Percentiles rank a stretch among this genome's conserved stretches.
Conservation (phyloP, 2,888 invertebrate genomes). For the Oeneis ivallda region DNA sequence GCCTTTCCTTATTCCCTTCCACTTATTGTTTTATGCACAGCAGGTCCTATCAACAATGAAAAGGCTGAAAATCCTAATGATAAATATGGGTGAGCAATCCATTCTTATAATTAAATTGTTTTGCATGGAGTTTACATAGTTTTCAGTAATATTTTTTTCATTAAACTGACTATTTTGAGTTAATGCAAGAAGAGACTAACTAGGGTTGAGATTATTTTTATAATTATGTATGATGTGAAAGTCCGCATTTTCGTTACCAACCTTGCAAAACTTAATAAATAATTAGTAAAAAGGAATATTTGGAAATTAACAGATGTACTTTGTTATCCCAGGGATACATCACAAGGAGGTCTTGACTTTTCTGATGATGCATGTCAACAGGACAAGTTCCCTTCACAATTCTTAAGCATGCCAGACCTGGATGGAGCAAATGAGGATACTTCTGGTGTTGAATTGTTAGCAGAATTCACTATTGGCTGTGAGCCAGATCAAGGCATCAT, state of each 20-base stretch:
- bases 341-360: conserved; percentile 57
- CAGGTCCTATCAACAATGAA: conserved; percentile 26
- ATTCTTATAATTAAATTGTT: background rate
- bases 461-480: conserved; percentile 68
- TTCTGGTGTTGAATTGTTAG: conserved; percentile 61
- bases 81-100: conserved; percentile 38
- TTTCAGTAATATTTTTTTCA: too few relatives aligned
- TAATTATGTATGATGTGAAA: too few relatives aligned
- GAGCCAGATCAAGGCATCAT: conserved; percentile 57
- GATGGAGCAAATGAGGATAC: conserved; percentile 55
- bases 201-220: too few relatives aligned
- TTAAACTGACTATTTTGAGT: too few relatives aligned
- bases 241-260: too few relatives aligned
- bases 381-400: conserved; percentile 57
- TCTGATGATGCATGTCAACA: conserved; percentile 58
- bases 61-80: conserved; percentile 25
- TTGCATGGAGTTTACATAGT: too few relatives aligned
- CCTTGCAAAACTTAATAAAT: too few relatives aligned
- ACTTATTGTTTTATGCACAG: conserved; percentile 15
- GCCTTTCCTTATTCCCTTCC: conserved; percentile 38
- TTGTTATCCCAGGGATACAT: conserved; percentile 46
- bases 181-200: too few relatives aligned
- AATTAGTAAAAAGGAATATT: background rate
- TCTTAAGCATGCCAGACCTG: conserved; percentile 71
- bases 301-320: background rate